These are phyloP conservation scores for Diorhabda carinulata DNA, from an alignment of 1,140 invertebrate species.

Conservation along the genomic window DNA sequence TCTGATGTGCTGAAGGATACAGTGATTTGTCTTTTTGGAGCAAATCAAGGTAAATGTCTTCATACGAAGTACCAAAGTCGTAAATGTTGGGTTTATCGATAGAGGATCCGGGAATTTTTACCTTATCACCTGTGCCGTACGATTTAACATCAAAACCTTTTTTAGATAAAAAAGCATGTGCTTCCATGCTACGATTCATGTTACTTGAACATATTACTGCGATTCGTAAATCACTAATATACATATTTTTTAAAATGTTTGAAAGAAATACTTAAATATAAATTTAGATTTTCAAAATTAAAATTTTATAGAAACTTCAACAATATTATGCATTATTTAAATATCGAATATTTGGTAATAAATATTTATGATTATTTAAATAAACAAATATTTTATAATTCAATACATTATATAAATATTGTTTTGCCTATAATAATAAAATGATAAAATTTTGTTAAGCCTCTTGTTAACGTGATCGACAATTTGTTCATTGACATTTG, in stretches of 20 bases:
- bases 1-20: conserved; percentile 60
- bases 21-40: conserved; percentile 81
- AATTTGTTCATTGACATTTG: too few species aligned
- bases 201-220: conserved; percentile 98
- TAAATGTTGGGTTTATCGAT: conserved; percentile 97
- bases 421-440: too few species aligned
- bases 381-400: too few species aligned
- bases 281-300: too few species aligned
- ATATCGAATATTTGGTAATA: too few species aligned
- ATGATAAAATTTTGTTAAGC: too few species aligned
- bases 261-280: background rate
- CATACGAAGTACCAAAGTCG: conserved; percentile 94
- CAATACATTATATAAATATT: too few species aligned
- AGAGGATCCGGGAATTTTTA: conserved; percentile 93
- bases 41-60: conserved; percentile 96
- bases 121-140: conserved; percentile 96
- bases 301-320: too few species aligned
- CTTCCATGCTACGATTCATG: conserved; percentile 99
- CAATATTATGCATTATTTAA: too few species aligned
- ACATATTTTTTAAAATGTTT: conserved; percentile 22
- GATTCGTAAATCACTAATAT: conserved; percentile 63
- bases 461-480: too few species aligned
- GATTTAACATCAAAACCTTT: conserved; percentile 95
- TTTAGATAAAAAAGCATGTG: conserved; percentile 94
- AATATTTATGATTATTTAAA: too few species aligned